Evolutionary conservation across 1,140 invertebrate species (phyloP), one percentile per base, ranked within the genome.

Genomic region (Trichoplusia ni): DNA sequence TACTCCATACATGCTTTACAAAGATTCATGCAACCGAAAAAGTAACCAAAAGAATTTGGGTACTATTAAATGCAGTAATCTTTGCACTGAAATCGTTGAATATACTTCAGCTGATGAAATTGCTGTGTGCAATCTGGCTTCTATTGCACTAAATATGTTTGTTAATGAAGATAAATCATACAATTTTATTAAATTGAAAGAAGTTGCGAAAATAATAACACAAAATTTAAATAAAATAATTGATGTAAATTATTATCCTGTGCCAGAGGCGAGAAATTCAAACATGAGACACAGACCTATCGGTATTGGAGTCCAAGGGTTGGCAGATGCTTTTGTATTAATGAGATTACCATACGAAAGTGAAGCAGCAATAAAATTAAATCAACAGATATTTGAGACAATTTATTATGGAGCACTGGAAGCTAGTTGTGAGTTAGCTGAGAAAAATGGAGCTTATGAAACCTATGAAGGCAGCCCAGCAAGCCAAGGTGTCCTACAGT

Each of bases 21-120:
- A 99, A 90, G 99, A 99, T 92, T 94, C 97, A 9, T 99, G 98
- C 78, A 99, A 99, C 83, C 91, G 95, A 5, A 99, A 99, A 91
- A 98, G 96, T 47, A 99, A 99, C 89, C 99, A 99, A 82, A 95
- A 99, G 89, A 99, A 99, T 91, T 87, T 99, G 13, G 99, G 99
- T 19, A 99, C 99, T 3, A 99, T 99, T 64, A 99, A 99, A 90
- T 98, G 98, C 85, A 99, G 97, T 66, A 99, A 99, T 90, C 91
- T 99, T 9, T 99, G 98, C 83, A 99, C 99, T 0, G 99, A 99
- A 93, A 98, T 99, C 79, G 94, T 99, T 1, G 95, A 99, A 88
- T 99, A 99, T 83, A 96, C 95, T 8, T 94, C 96, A 31, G 91
- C 94, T 1, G 97, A 99, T 90, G 98, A 99, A 93, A 94, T 99